Evolutionary conservation across 2,888 invertebrate genomes (phyloP).

Genomic region (Entomobrya proxima): DNA sequence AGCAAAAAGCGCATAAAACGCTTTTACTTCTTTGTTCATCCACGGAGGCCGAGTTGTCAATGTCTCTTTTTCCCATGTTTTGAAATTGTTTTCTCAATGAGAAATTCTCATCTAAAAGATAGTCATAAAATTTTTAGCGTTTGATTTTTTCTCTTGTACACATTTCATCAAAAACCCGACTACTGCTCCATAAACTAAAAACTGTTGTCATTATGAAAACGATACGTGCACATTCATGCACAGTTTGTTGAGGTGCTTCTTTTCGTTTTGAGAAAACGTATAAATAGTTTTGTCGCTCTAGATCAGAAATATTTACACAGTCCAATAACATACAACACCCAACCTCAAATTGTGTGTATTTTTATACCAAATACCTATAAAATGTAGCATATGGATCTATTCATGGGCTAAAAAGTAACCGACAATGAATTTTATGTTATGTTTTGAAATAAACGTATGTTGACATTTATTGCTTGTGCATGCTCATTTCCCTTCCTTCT

Average conservation of each 20-base stretch:
- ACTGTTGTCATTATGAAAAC: conserved; percentile 28
- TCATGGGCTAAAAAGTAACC: conserved; percentile 59
- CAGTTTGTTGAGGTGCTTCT: background rate
- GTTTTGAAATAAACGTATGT: conserved; percentile 66
- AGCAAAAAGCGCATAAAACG: conserved; percentile 47
- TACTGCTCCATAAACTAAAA: conserved; percentile 53
- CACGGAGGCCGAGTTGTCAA: conserved; percentile 30
- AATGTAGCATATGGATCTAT: conserved; percentile 45
- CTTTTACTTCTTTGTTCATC: conserved; percentile 15
- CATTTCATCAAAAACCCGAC: conserved; percentile 63
- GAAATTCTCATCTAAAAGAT: conserved; percentile 9
- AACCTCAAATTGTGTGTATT: conserved; percentile 37
- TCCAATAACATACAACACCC: conserved; percentile 1
- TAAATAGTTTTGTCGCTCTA: background rate
- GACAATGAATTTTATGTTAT: conserved; percentile 66
- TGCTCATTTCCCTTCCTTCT: conserved; percentile 63
- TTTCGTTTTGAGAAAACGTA: background rate
- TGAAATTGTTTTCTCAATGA: conserved; percentile 16
- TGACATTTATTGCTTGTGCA: conserved; percentile 68
- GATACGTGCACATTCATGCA: too few species aligned
- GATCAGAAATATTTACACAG: background rate
- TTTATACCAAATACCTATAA: conserved; percentile 12
- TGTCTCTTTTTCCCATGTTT: conserved; percentile 57
- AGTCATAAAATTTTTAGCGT: conserved; percentile 49
- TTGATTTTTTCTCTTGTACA: conserved; percentile 39